Base-by-base conservation (phyloP, 2,113 vertebrate species). In the Myotis davidii region DNA sequence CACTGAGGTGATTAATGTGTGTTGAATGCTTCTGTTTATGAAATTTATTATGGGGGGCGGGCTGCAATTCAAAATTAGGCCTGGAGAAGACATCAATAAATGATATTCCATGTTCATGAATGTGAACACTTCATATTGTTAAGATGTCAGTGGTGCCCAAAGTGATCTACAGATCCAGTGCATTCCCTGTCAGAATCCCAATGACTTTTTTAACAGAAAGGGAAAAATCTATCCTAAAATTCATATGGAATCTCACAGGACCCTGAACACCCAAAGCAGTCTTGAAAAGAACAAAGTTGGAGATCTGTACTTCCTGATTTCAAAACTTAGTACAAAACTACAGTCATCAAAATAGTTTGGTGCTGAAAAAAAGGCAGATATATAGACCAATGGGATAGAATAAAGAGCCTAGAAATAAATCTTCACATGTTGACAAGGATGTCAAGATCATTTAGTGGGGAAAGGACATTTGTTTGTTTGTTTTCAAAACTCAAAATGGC, bases 401-500 rank as follows among this genome's bases (percentile, higher is more conserved):
- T 67, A 88, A 59, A 76, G 9, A 85, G 11, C 52, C 61, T 23
- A 20, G 69, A 94, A 70, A 67, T n/a, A 61, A 74, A 39, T 67
- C 61, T 76, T 86, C 14, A 72, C n/a, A 52, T 21, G 29, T 78
- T 45, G 59, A 65, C 78, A 79, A 37, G 2, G 45, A 20, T 89
- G 45, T 20, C n/a, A 67, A 61, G n/a, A 73, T 52, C 16, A 85
- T 85, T 85, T 11, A 81, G 1, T 88, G 73, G 34, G 23, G 23
- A 74, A 91, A n/a, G 3, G 54, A 59, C 10, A 77, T 61, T 61
- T 27, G 23, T 29, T 65, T 65, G 14, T n/a, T 91, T 14, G 56
- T 93, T 91, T 70, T 82, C 34, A 90, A 52, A 92, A 89, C n/a
- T 89, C 67, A 70, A 54, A 89, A 59, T 90, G 79, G 37, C 34